Base-by-base conservation (phyloP, 2,888 invertebrate species). In the Uropetala carovei region DNA sequence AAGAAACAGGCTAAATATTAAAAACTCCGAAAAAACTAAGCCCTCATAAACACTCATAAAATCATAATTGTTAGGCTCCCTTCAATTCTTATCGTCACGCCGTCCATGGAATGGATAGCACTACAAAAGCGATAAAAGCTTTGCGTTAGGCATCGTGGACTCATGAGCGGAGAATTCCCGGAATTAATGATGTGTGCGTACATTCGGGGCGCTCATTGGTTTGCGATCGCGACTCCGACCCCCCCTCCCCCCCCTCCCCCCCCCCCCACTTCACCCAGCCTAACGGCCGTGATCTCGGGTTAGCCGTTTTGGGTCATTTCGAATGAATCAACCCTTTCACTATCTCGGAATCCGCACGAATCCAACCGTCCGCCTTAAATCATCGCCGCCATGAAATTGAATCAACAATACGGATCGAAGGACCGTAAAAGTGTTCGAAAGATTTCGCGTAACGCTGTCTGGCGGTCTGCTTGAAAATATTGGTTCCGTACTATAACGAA, bases 161-260 rank as follows among this genome's bases (percentile, higher is more conserved):
- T 43, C 43, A 43, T 43, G 43, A 43, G 43, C 43, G 43, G 43
- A 43, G 43, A 43, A 43, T 43, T 43, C 22, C 27, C 27, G 75
- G 18, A 75, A 75, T 75, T 75, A 75, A 75, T 75, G 75, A 27
- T 75, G 75, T 75, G 75, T 68, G n/a, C 68, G n/a, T 22, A 22
- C 68, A 68, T 75, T 75, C 75, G 22, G n/a, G 27, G 27, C 75
- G 27, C 75, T 75, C 75, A 75, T 75, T 75, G 75, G 75, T 27
- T 22, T 27, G 68, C 43, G 43, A 43, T 43, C 43, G 43, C 43
- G 43, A 43, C 43, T 43, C 43, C 43, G 5, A 3, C 43, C 43
- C 5, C 43, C n/a, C n/a, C n/a, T n/a, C n/a, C n/a, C n/a, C n/a
- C n/a, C n/a, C n/a, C n/a, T n/a, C n/a, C n/a, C n/a, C n/a, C n/a